Percentiles rank a stretch among this genome's conserved stretches.
These are phyloP conservation scores for Helostoma temminkii DNA, from an alignment of 2,797 vertebrate species.

Conservation along the genomic window DNA sequence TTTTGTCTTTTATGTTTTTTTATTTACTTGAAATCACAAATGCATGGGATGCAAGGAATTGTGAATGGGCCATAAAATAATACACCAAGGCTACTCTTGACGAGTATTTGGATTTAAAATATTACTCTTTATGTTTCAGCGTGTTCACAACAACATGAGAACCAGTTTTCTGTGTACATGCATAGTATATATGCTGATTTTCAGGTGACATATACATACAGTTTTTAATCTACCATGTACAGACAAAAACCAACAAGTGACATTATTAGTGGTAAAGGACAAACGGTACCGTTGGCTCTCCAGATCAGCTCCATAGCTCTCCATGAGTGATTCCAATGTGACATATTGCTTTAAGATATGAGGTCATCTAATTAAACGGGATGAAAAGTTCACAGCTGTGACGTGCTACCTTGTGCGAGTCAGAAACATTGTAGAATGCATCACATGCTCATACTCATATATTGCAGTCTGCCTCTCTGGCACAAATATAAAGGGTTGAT, in stretches of 20 bases:
- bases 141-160: conserved; percentile 4
- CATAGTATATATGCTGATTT: background rate
- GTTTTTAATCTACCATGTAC: conserved; percentile 28
- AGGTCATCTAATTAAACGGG: conserved; percentile 80
- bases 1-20: background rate
- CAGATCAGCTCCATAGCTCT: too few species aligned
- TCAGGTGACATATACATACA: conserved; percentile 12
- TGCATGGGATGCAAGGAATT: background rate
- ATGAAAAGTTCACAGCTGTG: conserved; percentile 80
- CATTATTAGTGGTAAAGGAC: conserved; percentile 50
- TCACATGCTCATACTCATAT: conserved; percentile 62
- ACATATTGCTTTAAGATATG: conserved; percentile 71
- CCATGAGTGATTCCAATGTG: conserved; percentile 51
- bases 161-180: background rate
- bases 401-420: conserved; percentile 70
- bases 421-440: conserved; percentile 70
- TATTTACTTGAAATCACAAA: background rate
- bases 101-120: conserved; percentile 17
- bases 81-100: conserved; percentile 10
- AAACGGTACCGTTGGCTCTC: conserved; percentile 48
- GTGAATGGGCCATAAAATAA: background rate
- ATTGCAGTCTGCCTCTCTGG: conserved; percentile 53
- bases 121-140: conserved; percentile 6
- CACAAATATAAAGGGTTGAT: conserved; percentile 32
- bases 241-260: conserved; percentile 33